A percentile compares a stretch with the other conserved stretches of the same genome.
phyloP scores from a whole-genome alignment of 53 echinoderm and acorn worm species.

The Apostichopus leukothele region DNA sequence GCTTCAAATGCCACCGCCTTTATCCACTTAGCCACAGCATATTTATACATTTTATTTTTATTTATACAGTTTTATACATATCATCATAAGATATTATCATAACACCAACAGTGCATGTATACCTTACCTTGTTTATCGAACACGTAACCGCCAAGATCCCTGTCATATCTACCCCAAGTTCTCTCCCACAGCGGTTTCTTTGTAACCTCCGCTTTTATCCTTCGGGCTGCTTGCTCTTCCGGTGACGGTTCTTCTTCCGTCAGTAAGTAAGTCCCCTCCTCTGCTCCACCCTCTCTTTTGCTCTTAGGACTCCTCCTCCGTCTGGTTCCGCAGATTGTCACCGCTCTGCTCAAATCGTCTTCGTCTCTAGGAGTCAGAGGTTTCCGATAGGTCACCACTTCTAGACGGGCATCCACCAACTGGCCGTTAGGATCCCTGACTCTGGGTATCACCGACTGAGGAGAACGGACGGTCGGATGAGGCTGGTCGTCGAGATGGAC shows the following conservation, averaged over 20 bases:
- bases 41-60: too few species aligned
- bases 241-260: slow-evolving; percentile 18
- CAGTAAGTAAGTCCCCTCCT: not conserved
- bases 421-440: slow-evolving; percentile 36
- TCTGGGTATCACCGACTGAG: slow-evolving; percentile 32
- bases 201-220: slow-evolving; percentile 8
- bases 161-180: not conserved
- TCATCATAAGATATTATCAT: not conserved
- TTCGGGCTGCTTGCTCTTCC: not conserved
- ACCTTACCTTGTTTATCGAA: not conserved
- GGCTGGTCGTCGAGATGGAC: not conserved
- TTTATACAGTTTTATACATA: too few species aligned
- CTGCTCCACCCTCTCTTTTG: too few species aligned
- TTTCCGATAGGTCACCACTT: not conserved
- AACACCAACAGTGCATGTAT: not conserved
- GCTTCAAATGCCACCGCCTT: too few species aligned
- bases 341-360: not conserved
- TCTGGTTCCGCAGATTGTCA: slow-evolving; percentile 23
- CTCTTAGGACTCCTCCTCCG: not conserved
- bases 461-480: not conserved
- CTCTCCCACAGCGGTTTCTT: slow-evolving; percentile 31
- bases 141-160: not conserved
- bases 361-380: slow-evolving; percentile 31
- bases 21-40: too few species aligned
- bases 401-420: slow-evolving; percentile 24